Evolutionary conservation across 2,113 vertebrate genomes (phyloP), one percentile per base, ranked within the genome.

Genomic region (Otocyon megalotis): DNA sequence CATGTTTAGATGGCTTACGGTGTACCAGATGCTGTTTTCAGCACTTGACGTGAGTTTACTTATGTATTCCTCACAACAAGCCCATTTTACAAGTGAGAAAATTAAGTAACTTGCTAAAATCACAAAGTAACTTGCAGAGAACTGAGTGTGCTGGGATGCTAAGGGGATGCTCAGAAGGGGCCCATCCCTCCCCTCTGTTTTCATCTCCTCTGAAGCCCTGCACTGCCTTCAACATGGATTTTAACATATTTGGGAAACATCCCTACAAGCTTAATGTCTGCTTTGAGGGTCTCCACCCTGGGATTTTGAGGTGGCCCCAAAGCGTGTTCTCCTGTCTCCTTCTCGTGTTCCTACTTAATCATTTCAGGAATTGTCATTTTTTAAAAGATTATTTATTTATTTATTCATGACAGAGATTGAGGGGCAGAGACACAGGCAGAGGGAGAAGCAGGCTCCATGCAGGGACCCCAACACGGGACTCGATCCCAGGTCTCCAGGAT

Each of bases 41-140:
- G 50, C 2, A 0, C 65, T 79, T 76, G 11, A 15, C 0, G 0
- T 30, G 69, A 10, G 22, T 43, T 81, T 53, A n/a, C 22, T 58
- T 54, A 37, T 5, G 14, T 30, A 37, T 93, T 93, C 71, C 92
- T 94, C 48, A 17, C 8, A 37, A 72, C 26, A 24, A 3, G 79
- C 43, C 71, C 89, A 76, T 96, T 97, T 97, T 91, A 80, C 82
- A 93, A 81, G 28, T 0, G n/a, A 97, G 88, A 60, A 90, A 60
- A 80, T 96, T 89, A 92, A 48, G 79, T 90, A 80, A 88, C 76
- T 95, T 97, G 88, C 56, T 20, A 92, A 90, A 71, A 28, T 56
- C 56, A 72, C 2, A 4, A n/a, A 77, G 53, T 94, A 81, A 84
- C 72, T 95, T 97, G 65, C 48, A 30, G 63, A 93, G 87, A 83